phyloP scores from a whole-genome alignment of 2,113 vertebrate species.

The Calyptommatus sinebrachiatus region DNA sequence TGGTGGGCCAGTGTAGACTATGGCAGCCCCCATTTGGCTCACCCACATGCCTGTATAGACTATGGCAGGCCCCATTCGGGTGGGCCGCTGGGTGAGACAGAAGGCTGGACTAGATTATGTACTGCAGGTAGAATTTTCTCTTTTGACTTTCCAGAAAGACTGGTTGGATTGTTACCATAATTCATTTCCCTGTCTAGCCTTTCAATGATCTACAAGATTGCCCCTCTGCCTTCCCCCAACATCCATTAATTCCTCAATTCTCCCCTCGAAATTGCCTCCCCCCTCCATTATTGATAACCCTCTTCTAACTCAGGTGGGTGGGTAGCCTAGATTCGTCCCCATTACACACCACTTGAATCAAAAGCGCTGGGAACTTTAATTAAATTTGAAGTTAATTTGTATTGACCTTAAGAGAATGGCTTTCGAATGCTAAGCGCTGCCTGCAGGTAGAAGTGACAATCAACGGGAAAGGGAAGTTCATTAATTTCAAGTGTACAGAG shows the following conservation, averaged over 20 bases:
- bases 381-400: constrained; percentile 50
- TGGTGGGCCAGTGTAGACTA: no score
- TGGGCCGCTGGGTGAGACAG: no score
- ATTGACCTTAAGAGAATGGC: constrained; percentile 33
- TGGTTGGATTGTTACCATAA: fast-evolving
- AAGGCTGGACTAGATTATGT: no score
- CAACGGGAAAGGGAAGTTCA: fast-evolving
- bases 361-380: constrained; percentile 39
- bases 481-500: background rate
- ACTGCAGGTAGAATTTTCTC: background rate
- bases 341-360: constrained; percentile 15
- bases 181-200: constrained; percentile 16
- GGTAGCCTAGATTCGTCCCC: background rate
- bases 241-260: constrained; percentile 54
- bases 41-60: no score
- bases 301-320: constrained; percentile 24
- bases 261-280: constrained; percentile 42
- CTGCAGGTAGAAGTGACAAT: background rate
- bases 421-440: background rate
- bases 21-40: no score
- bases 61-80: no score
- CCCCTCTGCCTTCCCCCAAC: background rate
- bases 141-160: fast-evolving
- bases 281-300: constrained; percentile 62
- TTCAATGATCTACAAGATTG: constrained; percentile 3